phyloP scores from a whole-genome alignment of 2,797 vertebrate genomes.

The Lindbergichthys nudifrons region DNA sequence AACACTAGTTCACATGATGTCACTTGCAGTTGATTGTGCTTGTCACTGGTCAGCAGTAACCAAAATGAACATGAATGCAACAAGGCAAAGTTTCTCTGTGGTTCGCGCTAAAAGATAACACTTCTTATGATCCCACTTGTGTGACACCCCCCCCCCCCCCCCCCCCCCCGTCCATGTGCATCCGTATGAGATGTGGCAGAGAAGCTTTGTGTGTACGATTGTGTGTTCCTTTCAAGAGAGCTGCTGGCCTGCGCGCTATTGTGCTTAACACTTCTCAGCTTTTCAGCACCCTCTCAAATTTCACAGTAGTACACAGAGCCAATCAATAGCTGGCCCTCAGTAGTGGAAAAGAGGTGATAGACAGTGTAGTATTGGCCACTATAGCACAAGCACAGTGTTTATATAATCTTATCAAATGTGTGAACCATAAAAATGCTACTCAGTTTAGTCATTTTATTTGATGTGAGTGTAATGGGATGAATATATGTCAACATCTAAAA shows the following conservation, averaged over 20 bases:
- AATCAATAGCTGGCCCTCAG: conserved; percentile 67
- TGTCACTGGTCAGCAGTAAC: conserved; percentile 12
- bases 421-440: background rate
- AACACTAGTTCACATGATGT: background rate
- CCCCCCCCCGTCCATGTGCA: conserved; percentile 27
- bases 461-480: no score
- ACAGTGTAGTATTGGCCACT: conserved; percentile 6
- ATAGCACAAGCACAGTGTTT: background rate
- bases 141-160: conserved; percentile 32
- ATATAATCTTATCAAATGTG: background rate
- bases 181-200: conserved; percentile 44
- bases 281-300: conserved; percentile 67
- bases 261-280: conserved; percentile 58
- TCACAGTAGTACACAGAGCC: conserved; percentile 61
- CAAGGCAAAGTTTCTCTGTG: conserved; percentile 8
- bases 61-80: conserved; percentile 44
- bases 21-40: conserved; percentile 8
- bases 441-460: no score
- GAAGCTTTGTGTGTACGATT: conserved; percentile 34
- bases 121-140: conserved; percentile 27
- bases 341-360: conserved; percentile 11
- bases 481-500: no score
- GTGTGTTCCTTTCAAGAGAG: conserved; percentile 16
- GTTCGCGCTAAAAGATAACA: conserved; percentile 21
- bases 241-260: conserved; percentile 41